phyloP scores from a whole-genome alignment of 1,140 invertebrate species.

The Hermetia illucens region DNA sequence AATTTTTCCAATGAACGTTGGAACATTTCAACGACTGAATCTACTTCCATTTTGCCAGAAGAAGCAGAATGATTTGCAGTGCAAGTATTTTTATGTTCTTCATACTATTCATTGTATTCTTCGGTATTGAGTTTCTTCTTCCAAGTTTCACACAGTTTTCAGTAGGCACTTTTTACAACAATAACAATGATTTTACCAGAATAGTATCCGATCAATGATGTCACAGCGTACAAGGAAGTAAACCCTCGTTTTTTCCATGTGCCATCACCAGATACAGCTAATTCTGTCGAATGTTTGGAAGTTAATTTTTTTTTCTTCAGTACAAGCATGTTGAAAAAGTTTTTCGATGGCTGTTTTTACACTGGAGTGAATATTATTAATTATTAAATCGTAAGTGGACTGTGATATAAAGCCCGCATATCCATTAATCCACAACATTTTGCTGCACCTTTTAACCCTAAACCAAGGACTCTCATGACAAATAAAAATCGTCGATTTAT shows the following conservation, averaged over 20 bases:
- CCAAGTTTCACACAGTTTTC: constrained; percentile 4
- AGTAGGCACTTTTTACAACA: constrained; percentile 1
- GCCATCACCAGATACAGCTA: constrained; percentile 12
- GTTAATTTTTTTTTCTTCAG: constrained; percentile 6
- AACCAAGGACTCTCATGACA: constrained; percentile 2
- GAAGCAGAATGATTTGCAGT: constrained; percentile 13
- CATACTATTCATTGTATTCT: constrained; percentile 1
- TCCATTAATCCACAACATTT: no score
- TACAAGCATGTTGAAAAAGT: constrained; percentile 2
- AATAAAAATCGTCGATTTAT: constrained; percentile 2
- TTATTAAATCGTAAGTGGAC: no score
- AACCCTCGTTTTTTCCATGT: constrained; percentile 13
- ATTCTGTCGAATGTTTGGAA: background rate
- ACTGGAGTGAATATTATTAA: no score
- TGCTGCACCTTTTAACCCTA: background rate
- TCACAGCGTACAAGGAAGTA: constrained; percentile 9
- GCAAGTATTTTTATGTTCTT: constrained; percentile 8
- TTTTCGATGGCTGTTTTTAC: constrained; percentile 1
- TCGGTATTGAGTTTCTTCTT: background rate
- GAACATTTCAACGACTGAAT: constrained; percentile 15
- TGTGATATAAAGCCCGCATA: no score
- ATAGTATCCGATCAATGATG: constrained; percentile 9
- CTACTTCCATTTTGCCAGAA: constrained; percentile 16
- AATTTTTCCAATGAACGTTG: constrained; percentile 8
- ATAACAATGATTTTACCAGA: constrained; percentile 11